Conservation (phyloP, 2,888 invertebrate species). For the Lampropteryx suffumata region DNA sequence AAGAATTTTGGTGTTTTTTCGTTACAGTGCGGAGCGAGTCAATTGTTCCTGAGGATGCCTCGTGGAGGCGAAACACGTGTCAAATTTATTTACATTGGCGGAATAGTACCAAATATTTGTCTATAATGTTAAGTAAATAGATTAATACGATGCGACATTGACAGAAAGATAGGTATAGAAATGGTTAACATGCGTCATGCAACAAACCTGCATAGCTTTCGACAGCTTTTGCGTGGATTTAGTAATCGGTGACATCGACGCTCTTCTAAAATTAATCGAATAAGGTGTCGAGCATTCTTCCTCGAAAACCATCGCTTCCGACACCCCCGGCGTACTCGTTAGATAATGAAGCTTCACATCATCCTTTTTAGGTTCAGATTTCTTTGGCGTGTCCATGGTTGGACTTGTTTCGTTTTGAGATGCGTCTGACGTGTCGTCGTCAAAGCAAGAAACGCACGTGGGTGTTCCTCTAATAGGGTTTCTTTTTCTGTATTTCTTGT, state of each 20-base stretch:
- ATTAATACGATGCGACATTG: slow-evolving; percentile 35
- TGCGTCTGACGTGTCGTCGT: slow-evolving; percentile 64
- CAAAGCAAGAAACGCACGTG: slow-evolving; percentile 73
- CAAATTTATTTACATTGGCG: too few species aligned
- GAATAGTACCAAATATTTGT: too few species aligned
- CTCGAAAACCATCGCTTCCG: slow-evolving; percentile 52
- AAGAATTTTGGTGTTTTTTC: too few species aligned
- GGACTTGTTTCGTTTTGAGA: slow-evolving; percentile 39
- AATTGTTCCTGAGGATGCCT: too few species aligned
- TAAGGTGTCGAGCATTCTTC: slow-evolving; percentile 71
- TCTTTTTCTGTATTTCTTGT: slow-evolving; percentile 73
- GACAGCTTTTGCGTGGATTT: slow-evolving; percentile 93
- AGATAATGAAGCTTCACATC: slow-evolving; percentile 58
- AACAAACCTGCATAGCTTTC: slow-evolving; percentile 93
- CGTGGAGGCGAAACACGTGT: too few species aligned
- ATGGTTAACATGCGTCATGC: slow-evolving; percentile 28
- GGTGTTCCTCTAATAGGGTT: slow-evolving; percentile 60
- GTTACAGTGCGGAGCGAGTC: too few species aligned
- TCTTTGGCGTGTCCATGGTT: slow-evolving; percentile 56
- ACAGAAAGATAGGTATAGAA: slow-evolving; percentile 25
- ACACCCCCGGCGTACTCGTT: slow-evolving; percentile 73
- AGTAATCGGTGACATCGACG: slow-evolving; percentile 94
- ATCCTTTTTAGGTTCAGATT: slow-evolving; percentile 35
- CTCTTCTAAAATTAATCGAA: slow-evolving; percentile 80
- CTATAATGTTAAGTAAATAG: background rate